These are phyloP conservation scores for Cryptosula pallasiana DNA, from an alignment of 2,888 invertebrate genomes.

Conservation along the genomic window DNA sequence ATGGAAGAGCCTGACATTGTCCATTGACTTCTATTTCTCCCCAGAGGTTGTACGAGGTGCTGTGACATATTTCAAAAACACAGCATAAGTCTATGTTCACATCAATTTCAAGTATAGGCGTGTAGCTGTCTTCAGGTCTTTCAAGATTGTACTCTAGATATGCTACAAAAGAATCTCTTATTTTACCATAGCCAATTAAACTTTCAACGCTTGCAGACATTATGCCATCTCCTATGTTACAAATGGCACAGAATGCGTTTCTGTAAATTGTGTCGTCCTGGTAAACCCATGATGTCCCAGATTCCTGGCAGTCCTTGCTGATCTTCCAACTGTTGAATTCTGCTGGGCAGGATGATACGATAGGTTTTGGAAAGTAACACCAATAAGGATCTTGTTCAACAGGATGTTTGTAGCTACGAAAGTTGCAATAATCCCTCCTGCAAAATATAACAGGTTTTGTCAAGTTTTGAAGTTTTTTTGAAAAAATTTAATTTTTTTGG, in stretches of 20 bases:
- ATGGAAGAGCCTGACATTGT: not conserved
- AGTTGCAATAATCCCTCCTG: not conserved
- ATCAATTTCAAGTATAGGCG: not conserved
- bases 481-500: too few relatives aligned
- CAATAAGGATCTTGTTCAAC: not conserved
- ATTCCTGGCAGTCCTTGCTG: not conserved
- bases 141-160: not conserved
- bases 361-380: not conserved
- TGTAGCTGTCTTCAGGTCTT: not conserved
- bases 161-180: too few relatives aligned
- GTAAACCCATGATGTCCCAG: not conserved
- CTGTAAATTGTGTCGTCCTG: not conserved
- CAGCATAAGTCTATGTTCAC: not conserved
- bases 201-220: not conserved
- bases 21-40: not conserved
- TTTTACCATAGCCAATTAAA: not conserved
- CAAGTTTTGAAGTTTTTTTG: too few relatives aligned
- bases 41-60: not conserved
- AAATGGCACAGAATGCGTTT: constrained; percentile 22
- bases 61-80: not conserved
- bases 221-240: constrained; percentile 8
- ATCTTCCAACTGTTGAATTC: not conserved
- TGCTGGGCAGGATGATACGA: not conserved
- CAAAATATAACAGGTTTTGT: too few relatives aligned
- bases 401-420: not conserved